Percentiles rank a stretch among this genome's conserved stretches.
Evolutionary conservation across 2,113 vertebrate species (phyloP).

Genomic region (Coptodon bakossiorum): DNA sequence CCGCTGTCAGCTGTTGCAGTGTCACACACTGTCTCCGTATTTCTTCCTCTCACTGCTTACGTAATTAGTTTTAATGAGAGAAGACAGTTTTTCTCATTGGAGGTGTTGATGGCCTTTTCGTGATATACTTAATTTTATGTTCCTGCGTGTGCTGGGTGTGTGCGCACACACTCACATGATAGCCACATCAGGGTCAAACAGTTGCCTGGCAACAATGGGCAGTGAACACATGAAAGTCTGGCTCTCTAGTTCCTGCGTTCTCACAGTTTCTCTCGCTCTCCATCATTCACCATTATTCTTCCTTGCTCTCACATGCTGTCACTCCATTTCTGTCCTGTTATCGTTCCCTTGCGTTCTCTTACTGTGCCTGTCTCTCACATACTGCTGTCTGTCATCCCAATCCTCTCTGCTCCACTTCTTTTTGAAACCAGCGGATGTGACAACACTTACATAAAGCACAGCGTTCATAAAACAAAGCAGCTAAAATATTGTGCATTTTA

Average conservation of each 20-base stretch:
- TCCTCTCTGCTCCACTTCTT: background rate
- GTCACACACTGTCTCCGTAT: background rate
- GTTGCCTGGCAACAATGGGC: slow-evolving; percentile 47
- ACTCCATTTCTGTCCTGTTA: background rate
- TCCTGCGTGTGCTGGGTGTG: background rate
- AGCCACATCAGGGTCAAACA: slow-evolving; percentile 8
- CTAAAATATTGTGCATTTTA: background rate
- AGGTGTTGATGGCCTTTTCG: background rate
- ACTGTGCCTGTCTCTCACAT: background rate
- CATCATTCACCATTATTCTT: background rate
- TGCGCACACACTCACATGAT: background rate
- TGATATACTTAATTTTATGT: background rate
- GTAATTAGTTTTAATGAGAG: background rate
- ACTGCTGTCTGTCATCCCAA: background rate
- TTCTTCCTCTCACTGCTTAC: background rate
- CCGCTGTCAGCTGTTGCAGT: background rate
- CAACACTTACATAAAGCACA: background rate
- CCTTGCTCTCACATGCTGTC: background rate
- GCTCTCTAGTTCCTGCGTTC: background rate
- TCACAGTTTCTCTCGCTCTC: background rate
- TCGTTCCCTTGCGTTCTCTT: background rate
- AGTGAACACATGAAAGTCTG: background rate
- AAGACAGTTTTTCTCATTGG: background rate
- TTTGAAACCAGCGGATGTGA: background rate
- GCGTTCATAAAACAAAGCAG: background rate